Evolutionary conservation across 2,113 vertebrate genomes (phyloP).

Genomic region (Anoura caudifer): DNA sequence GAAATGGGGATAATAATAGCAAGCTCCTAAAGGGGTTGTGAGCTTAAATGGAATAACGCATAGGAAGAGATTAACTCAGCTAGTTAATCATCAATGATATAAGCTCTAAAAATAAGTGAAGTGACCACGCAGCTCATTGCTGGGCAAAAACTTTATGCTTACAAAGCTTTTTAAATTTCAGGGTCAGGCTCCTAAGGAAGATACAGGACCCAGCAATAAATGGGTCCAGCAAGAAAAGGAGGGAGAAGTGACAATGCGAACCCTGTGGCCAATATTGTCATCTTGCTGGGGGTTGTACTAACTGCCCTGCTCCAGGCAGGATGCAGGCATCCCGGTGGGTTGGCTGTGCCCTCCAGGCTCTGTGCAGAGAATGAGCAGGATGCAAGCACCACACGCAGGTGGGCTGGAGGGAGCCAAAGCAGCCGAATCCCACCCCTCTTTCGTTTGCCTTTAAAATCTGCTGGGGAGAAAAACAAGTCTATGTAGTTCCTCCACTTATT

Average conservation of each 20-base stretch:
- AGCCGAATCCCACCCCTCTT: accelerated
- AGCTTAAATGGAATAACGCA: not conserved
- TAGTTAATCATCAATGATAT: not conserved
- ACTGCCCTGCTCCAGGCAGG: not conserved
- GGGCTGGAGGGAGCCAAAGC: not conserved
- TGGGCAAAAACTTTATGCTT: not conserved
- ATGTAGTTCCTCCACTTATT: not conserved
- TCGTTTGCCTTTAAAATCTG: not conserved
- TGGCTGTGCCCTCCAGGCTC: not conserved
- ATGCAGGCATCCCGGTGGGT: accelerated
- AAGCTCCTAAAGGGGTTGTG: not conserved
- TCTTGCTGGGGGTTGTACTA: not conserved
- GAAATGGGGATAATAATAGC: not conserved
- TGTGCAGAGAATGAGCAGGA: not conserved
- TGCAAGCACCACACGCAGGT: not conserved
- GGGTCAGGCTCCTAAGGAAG: not conserved
- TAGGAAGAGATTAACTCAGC: not conserved
- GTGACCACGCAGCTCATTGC: not conserved
- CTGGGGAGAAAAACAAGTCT: not conserved
- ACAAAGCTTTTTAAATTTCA: not conserved
- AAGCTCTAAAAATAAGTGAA: not conserved
- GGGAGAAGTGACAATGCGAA: not conserved
- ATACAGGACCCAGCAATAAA: not conserved
- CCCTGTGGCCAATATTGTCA: too few relatives aligned
- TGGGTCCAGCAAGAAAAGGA: not conserved